These are phyloP conservation scores for Graphium colonna DNA, from an alignment of 2,888 invertebrate species.

Conservation along the genomic window DNA sequence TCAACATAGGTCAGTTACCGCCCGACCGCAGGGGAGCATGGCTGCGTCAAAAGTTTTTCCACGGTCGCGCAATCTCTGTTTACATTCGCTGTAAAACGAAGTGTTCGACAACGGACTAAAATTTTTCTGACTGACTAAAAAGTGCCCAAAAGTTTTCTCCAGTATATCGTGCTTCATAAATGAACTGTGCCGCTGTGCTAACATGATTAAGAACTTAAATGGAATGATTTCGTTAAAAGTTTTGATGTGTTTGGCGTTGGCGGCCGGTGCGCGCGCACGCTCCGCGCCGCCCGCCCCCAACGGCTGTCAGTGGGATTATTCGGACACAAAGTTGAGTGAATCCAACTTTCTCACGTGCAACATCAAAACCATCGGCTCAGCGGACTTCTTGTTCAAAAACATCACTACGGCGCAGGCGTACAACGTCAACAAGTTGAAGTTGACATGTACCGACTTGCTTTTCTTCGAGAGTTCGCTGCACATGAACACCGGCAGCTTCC, in stretches of 20 bases:
- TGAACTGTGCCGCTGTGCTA: conserved; percentile 66
- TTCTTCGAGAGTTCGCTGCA: conserved; percentile 87
- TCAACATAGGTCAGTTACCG: conserved; percentile 80
- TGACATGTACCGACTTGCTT: conserved; percentile 86
- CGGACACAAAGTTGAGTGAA: conserved; percentile 78
- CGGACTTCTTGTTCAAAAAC: conserved; percentile 85
- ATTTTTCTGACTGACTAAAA: conserved; percentile 52
- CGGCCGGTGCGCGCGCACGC: conserved; percentile 76
- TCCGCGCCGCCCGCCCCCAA: conserved; percentile 81
- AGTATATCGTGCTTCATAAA: conserved; percentile 62
- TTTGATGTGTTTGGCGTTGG: conserved; percentile 72
- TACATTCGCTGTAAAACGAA: conserved; percentile 70
- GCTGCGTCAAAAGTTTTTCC: conserved; percentile 77
- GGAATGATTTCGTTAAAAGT: conserved; percentile 77
- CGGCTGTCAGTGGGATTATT: conserved; percentile 87
- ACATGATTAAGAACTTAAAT: conserved; percentile 67
- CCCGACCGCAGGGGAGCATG: conserved; percentile 79
- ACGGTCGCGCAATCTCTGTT: conserved; percentile 72
- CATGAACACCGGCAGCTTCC: conserved; percentile 80
- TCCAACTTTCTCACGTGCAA: conserved; percentile 84
- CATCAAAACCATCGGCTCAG: conserved; percentile 86
- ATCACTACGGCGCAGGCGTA: conserved; percentile 85
- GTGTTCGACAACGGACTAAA: conserved; percentile 53
- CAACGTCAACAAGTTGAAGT: conserved; percentile 83
- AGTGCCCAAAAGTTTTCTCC: conserved; percentile 56